Evolutionary conservation across 1,140 invertebrate species (phyloP).

Genomic region (Zelostemma sp.): DNA sequence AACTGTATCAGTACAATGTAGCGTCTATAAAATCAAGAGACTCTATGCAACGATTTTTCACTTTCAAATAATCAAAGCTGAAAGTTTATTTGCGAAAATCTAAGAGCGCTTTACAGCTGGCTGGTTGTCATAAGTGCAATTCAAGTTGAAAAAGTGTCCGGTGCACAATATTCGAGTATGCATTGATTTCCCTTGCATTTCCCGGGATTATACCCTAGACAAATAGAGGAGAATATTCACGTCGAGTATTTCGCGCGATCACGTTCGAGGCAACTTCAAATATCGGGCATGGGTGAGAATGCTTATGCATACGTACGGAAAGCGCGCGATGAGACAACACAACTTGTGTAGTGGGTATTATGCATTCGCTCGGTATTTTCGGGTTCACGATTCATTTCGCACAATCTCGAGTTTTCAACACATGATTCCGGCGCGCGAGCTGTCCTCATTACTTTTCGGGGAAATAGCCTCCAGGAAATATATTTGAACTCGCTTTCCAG

Average conservation of each 20-base stretch:
- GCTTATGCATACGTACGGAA: not conserved
- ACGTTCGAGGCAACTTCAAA: constrained; percentile 2
- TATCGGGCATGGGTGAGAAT: not conserved
- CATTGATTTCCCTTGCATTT: not conserved
- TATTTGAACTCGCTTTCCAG: not conserved
- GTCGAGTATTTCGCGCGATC: not conserved
- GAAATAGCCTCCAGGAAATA: constrained; percentile 1
- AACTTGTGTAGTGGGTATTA: constrained; percentile 1
- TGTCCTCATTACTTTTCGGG: not conserved
- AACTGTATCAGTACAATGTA: too few species aligned
- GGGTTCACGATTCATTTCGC: constrained; percentile 3
- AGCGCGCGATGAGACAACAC: not conserved
- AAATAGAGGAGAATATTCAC: not conserved
- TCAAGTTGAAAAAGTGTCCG: constrained; percentile 1
- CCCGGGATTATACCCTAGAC: not conserved
- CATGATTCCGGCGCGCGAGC: not conserved
- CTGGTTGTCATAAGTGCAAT: not conserved
- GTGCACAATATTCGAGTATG: too few species aligned
- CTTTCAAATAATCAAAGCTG: too few species aligned
- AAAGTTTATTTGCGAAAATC: too few species aligned
- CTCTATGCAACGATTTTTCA: too few species aligned
- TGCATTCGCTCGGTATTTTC: constrained; percentile 3
- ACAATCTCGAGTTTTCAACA: constrained; percentile 1
- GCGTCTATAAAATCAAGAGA: too few species aligned
- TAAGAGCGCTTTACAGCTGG: not conserved